A percentile compares a stretch with the other conserved stretches of the same genome.
These are phyloP conservation scores for Galeruca laticollis DNA, from an alignment of 2,888 invertebrate species.

Conservation along the genomic window DNA sequence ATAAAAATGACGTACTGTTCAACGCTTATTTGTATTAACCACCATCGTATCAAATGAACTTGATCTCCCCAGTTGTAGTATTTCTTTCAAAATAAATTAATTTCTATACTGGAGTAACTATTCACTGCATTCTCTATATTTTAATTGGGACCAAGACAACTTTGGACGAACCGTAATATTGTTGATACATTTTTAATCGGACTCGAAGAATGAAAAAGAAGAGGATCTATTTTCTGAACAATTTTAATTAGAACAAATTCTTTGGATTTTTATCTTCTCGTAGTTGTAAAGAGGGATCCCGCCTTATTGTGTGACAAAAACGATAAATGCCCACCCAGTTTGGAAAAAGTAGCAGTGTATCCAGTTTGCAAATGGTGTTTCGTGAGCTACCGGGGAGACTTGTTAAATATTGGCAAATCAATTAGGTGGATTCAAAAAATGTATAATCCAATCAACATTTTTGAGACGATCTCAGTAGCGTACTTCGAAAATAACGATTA, in stretches of 20 bases:
- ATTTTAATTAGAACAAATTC: conserved; percentile 50
- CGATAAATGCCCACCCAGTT: conserved; percentile 57
- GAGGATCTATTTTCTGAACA: conserved; percentile 21
- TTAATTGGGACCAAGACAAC: background rate
- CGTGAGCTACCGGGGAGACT: conserved; percentile 49
- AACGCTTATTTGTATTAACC: too few relatives aligned
- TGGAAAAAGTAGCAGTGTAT: conserved; percentile 50
- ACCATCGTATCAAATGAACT: too few relatives aligned
- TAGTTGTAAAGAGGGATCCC: conserved; percentile 41
- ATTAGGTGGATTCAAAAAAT: conserved; percentile 54
- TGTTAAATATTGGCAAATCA: conserved; percentile 58
- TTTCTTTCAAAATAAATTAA: too few relatives aligned
- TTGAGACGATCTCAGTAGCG: conserved; percentile 46
- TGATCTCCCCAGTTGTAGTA: too few relatives aligned
- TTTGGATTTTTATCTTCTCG: conserved; percentile 35
- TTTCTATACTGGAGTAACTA: too few relatives aligned
- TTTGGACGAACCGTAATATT: background rate
- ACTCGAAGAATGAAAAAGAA: background rate
- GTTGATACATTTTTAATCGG: background rate
- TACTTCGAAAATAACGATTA: conserved; percentile 9
- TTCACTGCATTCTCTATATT: background rate
- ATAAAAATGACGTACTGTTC: too few relatives aligned
- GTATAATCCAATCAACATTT: conserved; percentile 63
- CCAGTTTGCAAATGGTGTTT: conserved; percentile 48
- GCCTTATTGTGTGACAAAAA: conserved; percentile 54